phyloP scores from a whole-genome alignment of 2,113 vertebrate genomes.

The Solenodon paradoxus region DNA sequence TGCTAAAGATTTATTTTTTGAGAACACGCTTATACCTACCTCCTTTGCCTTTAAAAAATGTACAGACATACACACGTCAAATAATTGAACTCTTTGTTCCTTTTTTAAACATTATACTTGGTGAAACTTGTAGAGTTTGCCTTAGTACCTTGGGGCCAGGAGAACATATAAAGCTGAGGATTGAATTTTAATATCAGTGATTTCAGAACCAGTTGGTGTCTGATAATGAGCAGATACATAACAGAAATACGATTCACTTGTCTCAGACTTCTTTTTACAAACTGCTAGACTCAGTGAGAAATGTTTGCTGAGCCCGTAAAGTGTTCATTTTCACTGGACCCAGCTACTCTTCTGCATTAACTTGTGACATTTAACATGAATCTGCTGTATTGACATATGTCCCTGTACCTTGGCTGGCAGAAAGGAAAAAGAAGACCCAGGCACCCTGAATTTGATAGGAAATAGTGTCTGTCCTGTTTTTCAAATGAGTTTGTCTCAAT shows the following conservation, averaged over 20 bases:
- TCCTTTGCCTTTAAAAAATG: neutral
- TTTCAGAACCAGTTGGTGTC: neutral
- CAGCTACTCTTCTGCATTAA: neutral
- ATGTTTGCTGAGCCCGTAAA: neutral
- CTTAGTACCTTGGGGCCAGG: neutral
- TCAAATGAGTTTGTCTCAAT: neutral
- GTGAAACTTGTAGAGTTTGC: neutral
- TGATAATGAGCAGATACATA: neutral
- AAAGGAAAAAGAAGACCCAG: neutral
- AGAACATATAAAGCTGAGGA: neutral
- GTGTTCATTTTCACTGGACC: neutral
- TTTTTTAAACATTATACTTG: conserved; percentile 3
- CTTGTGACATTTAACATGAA: neutral
- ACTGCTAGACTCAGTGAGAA: neutral
- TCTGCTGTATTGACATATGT: neutral
- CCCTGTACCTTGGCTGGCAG: neutral
- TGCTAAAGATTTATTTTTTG: neutral
- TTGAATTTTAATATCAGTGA: neutral
- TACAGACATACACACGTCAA: neutral
- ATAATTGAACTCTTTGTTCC: neutral
- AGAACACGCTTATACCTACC: neutral
- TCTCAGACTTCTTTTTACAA: neutral
- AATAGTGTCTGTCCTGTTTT: neutral
- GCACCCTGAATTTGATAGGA: neutral
- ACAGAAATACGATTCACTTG: neutral